phyloP scores from a whole-genome alignment of 2,113 vertebrate species.

The Cynocephalus volans region DNA sequence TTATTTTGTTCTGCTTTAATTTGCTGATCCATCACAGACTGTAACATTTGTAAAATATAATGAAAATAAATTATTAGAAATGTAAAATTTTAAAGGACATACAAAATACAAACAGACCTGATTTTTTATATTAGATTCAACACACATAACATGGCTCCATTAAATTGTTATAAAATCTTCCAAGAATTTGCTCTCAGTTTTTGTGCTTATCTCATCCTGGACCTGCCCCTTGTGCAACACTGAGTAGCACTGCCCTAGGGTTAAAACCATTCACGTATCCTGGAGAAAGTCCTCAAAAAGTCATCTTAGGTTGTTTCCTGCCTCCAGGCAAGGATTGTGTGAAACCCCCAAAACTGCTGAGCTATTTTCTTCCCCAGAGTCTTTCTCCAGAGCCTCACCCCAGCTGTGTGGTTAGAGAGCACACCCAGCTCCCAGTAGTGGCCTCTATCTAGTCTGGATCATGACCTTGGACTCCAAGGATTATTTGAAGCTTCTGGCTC shows the following conservation, averaged over 20 bases:
- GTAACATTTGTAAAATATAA: slow-evolving; percentile 41
- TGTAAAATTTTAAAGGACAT: slow-evolving; percentile 1
- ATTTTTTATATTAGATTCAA: not conserved
- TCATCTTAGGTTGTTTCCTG: not conserved
- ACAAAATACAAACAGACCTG: not conserved
- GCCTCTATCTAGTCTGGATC: not conserved
- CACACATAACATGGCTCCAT: not conserved
- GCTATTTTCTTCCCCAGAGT: not conserved
- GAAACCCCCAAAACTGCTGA: not conserved
- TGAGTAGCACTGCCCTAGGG: not conserved
- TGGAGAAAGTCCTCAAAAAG: not conserved
- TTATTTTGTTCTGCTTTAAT: slow-evolving; percentile 26
- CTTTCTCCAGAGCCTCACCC: not conserved
- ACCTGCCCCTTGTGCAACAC: not conserved
- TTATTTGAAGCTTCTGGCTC: not conserved
- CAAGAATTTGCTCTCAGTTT: not conserved
- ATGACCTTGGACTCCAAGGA: not conserved
- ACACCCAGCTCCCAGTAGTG: not conserved
- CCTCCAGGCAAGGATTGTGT: not conserved
- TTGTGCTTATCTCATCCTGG: not conserved
- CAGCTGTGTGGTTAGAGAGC: no score
- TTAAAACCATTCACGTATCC: not conserved
- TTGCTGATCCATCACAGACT: not conserved
- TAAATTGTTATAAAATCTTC: not conserved
- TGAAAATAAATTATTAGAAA: slow-evolving; percentile 1